Base-by-base conservation (phyloP, 92 coral and sea anemone genomes). In the Zoanthus solanderi region DNA sequence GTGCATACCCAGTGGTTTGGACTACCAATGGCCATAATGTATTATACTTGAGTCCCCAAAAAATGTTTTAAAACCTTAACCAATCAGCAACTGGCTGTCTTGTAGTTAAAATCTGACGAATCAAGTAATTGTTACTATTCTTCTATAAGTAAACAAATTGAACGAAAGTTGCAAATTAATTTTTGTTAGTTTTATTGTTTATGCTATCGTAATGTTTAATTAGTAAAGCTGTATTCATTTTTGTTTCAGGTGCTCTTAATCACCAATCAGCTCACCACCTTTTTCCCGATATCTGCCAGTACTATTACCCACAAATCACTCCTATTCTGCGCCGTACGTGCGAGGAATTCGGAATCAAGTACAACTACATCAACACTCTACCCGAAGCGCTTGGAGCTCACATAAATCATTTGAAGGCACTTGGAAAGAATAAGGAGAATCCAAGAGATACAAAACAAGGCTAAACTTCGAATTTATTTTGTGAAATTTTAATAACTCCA, bases 231-330 rank as follows among this genome's bases (percentile, higher is more conserved):
- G 4, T 61, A 61, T 15, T 18, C 6, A 15, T 61, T 54, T 77
- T 6, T 29, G 37, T 60, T 30, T 12, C 90, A 94, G 98, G 98
- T 28, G 95, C 94, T 54, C 92, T 94, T 18, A 94, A 94, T 83
- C 98, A 94, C 74, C 98, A 94, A 85, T 79, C 95, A 30, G 87
- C 95, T 3, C 98, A 94, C 61, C 98, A 94, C 83, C 73, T 94
- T 83, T 94, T 94, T 83, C 98, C 98, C 13, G 92, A 92, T 8
- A 66, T 94, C 84, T 86, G 93, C 76, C 98, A 94, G 89, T 83
- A 88, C 75, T 92, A 94, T 94, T 94, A 93, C 60, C 95, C 98
- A 17, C 89, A 91, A 83, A 89, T 94, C 60, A 94, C 98, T 56
- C 98, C 98, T 6, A 94, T 94, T 30, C 90, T 94, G 0, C 91